Evolutionary conservation across 2,888 invertebrate species (phyloP).

Genomic region (Nysson spinosus): DNA sequence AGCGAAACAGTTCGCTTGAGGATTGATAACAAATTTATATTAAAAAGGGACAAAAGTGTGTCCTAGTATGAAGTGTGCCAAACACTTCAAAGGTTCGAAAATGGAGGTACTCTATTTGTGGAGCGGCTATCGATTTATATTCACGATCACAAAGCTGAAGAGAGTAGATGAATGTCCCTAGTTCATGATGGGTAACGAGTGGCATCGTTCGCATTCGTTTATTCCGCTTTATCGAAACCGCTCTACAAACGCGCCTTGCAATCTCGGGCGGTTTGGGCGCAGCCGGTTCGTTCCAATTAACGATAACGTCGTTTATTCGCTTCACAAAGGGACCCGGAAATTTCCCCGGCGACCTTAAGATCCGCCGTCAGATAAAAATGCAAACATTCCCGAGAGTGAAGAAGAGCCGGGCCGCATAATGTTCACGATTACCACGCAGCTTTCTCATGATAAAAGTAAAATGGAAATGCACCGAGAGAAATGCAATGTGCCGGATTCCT

Average conservation of each 20-base stretch:
- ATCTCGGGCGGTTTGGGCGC: conserved; percentile 62
- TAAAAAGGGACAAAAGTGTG: too few relatives aligned
- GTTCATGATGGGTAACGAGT: too few relatives aligned
- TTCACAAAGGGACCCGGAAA: conserved; percentile 63
- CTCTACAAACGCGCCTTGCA: conserved; percentile 30
- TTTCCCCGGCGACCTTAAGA: conserved; percentile 47
- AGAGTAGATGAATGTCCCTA: too few relatives aligned
- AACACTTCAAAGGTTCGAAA: too few relatives aligned
- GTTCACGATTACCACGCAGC: background rate
- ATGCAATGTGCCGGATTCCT: too few relatives aligned
- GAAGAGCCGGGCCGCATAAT: background rate
- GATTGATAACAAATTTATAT: too few relatives aligned
- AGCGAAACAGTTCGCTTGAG: too few relatives aligned
- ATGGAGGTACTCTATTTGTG: too few relatives aligned
- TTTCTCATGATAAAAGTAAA: background rate
- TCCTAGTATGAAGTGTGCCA: too few relatives aligned
- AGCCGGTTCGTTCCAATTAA: conserved; percentile 68
- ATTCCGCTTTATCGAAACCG: conserved; percentile 47
- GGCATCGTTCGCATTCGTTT: conserved; percentile 34
- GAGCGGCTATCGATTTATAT: too few relatives aligned
- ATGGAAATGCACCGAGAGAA: too few relatives aligned
- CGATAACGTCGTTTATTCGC: conserved; percentile 61
- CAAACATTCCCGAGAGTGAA: conserved; percentile 16
- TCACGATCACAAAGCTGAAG: too few relatives aligned
- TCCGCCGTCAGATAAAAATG: conserved; percentile 39